These are phyloP conservation scores for Miniopterus natalensis DNA, from an alignment of 2,113 vertebrate species.

Conservation along the genomic window DNA sequence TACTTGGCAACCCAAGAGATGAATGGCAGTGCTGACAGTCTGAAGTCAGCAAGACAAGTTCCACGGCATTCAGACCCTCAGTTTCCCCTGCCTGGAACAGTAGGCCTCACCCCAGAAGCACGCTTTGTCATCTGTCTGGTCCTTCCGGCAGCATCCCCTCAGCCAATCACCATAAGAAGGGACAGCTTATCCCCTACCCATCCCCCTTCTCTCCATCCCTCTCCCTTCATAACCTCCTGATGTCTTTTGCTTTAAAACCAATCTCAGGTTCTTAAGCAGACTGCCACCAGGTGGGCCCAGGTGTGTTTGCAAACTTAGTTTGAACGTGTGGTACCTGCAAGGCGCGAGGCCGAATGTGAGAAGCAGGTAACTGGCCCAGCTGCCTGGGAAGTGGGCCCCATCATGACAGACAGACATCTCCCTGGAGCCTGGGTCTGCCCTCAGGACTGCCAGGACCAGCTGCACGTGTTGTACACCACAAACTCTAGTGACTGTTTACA, in stretches of 20 bases:
- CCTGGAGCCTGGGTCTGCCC: background rate
- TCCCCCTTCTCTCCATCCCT: too few species aligned
- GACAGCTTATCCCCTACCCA: background rate
- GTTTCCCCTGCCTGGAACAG: background rate
- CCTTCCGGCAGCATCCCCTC: background rate
- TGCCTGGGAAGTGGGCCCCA: constrained; percentile 6
- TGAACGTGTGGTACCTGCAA: constrained; percentile 64
- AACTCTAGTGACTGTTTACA: background rate
- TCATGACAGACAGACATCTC: background rate
- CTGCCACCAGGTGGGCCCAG: constrained; percentile 62
- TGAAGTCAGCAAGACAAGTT: background rate
- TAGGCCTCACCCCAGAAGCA: background rate
- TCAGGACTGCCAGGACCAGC: background rate
- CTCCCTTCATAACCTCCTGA: constrained; percentile 41
- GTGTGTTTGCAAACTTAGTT: constrained; percentile 71
- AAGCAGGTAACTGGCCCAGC: constrained; percentile 78
- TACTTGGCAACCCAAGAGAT: background rate
- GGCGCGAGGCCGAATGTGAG: constrained; percentile 57
- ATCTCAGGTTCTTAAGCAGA: constrained; percentile 80
- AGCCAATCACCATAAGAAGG: background rate
- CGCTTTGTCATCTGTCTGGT: background rate
- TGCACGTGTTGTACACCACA: background rate
- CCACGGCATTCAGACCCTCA: rapidly evolving
- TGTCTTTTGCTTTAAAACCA: constrained; percentile 73
- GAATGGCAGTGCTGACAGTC: rapidly evolving